A percentile compares a stretch with the other conserved stretches of the same genome.
Evolutionary conservation across 2,797 vertebrate genomes (phyloP).

Genomic region (Momotus momota): DNA sequence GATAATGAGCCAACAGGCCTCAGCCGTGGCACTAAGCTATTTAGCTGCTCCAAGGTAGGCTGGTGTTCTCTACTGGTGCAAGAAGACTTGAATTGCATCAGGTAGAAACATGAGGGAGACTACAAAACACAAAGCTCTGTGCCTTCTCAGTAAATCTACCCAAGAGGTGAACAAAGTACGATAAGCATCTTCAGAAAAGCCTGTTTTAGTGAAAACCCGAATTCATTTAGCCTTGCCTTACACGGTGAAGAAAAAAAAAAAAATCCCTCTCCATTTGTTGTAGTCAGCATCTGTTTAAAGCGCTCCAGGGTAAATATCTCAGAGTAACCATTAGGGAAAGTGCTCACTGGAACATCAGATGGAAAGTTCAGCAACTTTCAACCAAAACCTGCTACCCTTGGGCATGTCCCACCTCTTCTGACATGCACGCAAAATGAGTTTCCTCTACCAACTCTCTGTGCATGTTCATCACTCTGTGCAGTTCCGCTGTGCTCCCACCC

Average conservation of each 20-base stretch:
- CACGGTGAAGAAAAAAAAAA: background rate
- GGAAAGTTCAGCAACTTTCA: constrained; percentile 13
- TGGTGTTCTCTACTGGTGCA: fast-evolving
- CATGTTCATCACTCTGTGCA: background rate
- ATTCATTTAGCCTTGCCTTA: background rate
- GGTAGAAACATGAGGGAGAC: background rate
- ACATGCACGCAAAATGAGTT: background rate
- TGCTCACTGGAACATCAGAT: background rate
- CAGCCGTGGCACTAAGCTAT: background rate
- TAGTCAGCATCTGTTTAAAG: background rate
- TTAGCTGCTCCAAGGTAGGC: background rate
- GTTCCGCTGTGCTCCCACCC: constrained; percentile 4
- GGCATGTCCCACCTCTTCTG: background rate
- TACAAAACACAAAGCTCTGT: fast-evolving
- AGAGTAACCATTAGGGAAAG: background rate
- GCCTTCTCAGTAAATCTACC: background rate
- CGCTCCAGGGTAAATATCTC: background rate
- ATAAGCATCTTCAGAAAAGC: background rate
- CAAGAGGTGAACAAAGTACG: fast-evolving
- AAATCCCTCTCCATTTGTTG: background rate
- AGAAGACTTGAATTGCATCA: fast-evolving
- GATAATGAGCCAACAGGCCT: background rate
- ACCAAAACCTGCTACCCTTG: background rate
- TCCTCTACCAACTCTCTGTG: background rate
- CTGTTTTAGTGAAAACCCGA: background rate